These are phyloP conservation scores for Brachypodius melanocephalos DNA, from an alignment of 2,113 vertebrate genomes.

Conservation along the genomic window DNA sequence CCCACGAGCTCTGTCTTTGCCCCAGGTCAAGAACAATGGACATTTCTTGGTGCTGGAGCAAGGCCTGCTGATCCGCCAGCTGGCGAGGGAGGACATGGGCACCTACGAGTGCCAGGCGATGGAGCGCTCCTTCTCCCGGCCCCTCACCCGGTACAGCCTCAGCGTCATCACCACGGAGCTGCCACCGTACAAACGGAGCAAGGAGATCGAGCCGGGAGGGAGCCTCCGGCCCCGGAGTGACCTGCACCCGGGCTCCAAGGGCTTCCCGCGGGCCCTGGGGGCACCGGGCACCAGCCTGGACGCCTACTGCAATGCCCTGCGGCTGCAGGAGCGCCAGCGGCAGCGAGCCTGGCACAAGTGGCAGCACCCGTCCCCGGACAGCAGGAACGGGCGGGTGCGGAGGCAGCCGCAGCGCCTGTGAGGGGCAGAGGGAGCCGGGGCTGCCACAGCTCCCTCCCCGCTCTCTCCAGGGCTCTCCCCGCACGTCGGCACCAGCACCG, in stretches of 20 bases:
- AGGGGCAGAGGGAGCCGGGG: not conserved
- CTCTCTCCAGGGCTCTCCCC: not conserved
- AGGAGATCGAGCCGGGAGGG: conserved; percentile 26
- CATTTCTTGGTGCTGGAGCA: conserved; percentile 68
- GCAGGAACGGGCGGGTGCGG: conserved; percentile 76
- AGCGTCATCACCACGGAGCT: conserved; percentile 66
- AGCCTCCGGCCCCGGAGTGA: not conserved
- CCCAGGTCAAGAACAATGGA: conserved; percentile 53
- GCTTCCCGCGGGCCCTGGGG: conserved; percentile 66
- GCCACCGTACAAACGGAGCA: not conserved
- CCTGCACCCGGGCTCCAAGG: conserved; percentile 69
- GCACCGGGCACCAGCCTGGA: conserved; percentile 69
- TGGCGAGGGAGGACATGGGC: conserved; percentile 68
- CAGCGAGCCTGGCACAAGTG: conserved; percentile 78
- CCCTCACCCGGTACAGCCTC: conserved; percentile 72
- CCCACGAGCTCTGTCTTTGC: not conserved
- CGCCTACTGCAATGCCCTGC: conserved; percentile 79
- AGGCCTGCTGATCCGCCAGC: conserved; percentile 79
- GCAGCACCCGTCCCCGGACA: conserved; percentile 72
- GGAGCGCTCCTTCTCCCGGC: conserved; percentile 75
- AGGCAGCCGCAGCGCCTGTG: conserved; percentile 66
- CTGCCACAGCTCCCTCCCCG: not conserved
- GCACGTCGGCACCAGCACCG: not conserved
- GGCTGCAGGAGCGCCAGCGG: conserved; percentile 78
- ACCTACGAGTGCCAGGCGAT: conserved; percentile 75